phyloP scores from a whole-genome alignment of 2,888 invertebrate genomes.

The Smittia sp. region DNA sequence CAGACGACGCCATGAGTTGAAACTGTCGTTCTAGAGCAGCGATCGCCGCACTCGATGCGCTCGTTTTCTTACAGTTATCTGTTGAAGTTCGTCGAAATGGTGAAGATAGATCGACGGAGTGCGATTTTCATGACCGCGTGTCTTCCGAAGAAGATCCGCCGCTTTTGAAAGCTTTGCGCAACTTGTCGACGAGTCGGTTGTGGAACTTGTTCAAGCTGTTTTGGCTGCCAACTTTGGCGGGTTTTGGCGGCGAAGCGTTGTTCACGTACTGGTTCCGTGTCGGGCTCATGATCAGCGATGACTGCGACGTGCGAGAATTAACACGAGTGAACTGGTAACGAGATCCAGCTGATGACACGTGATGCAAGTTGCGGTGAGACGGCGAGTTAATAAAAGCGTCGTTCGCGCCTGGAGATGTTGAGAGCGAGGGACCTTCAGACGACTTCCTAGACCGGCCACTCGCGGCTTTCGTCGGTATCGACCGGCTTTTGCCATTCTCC shows the following conservation, averaged over 20 bases:
- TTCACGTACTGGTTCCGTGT: conserved; percentile 56
- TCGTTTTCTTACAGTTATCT: conserved; percentile 13
- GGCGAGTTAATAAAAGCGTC: conserved; percentile 55
- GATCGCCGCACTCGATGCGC: conserved; percentile 33
- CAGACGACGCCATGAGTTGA: conserved; percentile 17
- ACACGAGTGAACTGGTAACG: conserved; percentile 62
- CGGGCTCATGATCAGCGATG: conserved; percentile 61
- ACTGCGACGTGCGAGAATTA: conserved; percentile 61
- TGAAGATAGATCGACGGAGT: conserved; percentile 34
- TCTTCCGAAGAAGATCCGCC: conserved; percentile 16
- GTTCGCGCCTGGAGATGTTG: conserved; percentile 62
- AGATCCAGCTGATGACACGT: conserved; percentile 57
- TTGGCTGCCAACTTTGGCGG: conserved; percentile 59
- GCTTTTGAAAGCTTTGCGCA: conserved; percentile 61
- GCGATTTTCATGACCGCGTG: conserved; percentile 32
- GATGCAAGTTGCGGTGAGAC: conserved; percentile 55
- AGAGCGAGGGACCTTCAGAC: conserved; percentile 71
- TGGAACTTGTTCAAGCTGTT: conserved; percentile 71
- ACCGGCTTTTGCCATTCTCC: conserved; percentile 51
- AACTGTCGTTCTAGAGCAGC: conserved; percentile 19
- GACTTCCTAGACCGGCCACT: conserved; percentile 64
- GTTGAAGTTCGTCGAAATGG: conserved; percentile 21
- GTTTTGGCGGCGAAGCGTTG: conserved; percentile 57
- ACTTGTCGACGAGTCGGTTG: conserved; percentile 67
- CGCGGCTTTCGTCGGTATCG: background rate